These are phyloP conservation scores for Gortyna flavago DNA, from an alignment of 2,888 invertebrate genomes.

Conservation along the genomic window DNA sequence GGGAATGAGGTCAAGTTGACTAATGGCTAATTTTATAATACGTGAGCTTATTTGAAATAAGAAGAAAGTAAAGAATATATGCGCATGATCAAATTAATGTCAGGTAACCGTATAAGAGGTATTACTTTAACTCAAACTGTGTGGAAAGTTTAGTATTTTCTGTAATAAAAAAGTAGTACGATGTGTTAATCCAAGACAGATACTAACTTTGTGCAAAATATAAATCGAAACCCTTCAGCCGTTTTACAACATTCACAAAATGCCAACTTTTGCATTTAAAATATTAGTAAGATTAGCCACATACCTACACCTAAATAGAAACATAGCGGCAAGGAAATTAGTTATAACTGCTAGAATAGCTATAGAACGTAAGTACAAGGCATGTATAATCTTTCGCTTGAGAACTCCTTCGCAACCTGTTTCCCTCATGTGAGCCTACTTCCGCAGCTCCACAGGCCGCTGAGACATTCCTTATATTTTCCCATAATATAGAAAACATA, in stretches of 20 bases:
- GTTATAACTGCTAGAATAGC: conserved; percentile 47
- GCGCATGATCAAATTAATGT: conserved; percentile 50
- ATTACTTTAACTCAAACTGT: background rate
- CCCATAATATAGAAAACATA: conserved; percentile 40
- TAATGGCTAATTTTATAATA: conserved; percentile 48
- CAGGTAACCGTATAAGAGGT: conserved; percentile 17
- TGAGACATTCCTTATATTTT: conserved; percentile 56
- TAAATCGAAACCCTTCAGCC: background rate
- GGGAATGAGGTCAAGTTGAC: conserved; percentile 54
- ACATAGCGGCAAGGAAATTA: conserved; percentile 46
- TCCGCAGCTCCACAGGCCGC: conserved; percentile 53
- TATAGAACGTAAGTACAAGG: conserved; percentile 28
- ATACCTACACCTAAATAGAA: conserved; percentile 33
- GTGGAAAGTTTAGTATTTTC: conserved; percentile 11
- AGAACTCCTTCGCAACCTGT: conserved; percentile 58
- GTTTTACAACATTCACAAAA: background rate
- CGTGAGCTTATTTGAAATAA: conserved; percentile 41
- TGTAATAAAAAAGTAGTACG: background rate
- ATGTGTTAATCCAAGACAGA: background rate
- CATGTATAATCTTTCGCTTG: conserved; percentile 62
- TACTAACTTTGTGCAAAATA: background rate
- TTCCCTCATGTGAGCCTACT: conserved; percentile 60
- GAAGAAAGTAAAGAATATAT: conserved; percentile 43
- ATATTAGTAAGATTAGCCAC: conserved; percentile 6
- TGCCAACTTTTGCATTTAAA: conserved; percentile 5